Conservation (phyloP, 1,140 invertebrate species). For the Brachionus rubens region DNA sequence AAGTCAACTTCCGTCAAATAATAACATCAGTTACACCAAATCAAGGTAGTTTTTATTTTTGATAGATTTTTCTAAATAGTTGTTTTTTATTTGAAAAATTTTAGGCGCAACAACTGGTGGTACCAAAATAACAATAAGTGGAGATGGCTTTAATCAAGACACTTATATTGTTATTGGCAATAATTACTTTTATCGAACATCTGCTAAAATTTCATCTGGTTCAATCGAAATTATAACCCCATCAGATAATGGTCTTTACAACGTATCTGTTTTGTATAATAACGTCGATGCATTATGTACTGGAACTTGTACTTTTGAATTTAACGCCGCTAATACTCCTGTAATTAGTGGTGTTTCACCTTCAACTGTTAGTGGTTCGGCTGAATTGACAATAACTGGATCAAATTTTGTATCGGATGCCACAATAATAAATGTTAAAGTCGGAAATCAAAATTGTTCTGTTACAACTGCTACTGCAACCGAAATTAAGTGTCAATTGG, state of each 20-base stretch:
- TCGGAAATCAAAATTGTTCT: slow-evolving; percentile 26
- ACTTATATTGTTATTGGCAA: slow-evolving; percentile 49
- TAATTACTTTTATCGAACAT: slow-evolving; percentile 45
- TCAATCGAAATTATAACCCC: slow-evolving; percentile 1
- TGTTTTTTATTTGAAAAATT: not conserved
- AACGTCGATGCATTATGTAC: not conserved
- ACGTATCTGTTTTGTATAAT: not conserved
- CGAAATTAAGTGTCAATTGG: not conserved
- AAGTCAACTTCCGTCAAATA: not conserved
- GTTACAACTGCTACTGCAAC: not conserved
- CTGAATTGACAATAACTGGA: not conserved
- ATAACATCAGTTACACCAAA: not conserved
- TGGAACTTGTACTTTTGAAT: slow-evolving; percentile 26
- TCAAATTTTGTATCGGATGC: not conserved
- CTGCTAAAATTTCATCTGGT: not conserved
- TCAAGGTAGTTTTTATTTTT: not conserved
- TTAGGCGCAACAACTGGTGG: slow-evolving; percentile 46
- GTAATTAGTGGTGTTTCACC: not conserved
- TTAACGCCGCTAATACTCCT: not conserved
- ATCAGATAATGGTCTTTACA: not conserved
- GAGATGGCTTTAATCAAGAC: slow-evolving; percentile 50
- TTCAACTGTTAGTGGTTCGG: not conserved
- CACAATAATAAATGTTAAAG: not conserved
- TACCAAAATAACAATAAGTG: slow-evolving; percentile 49
- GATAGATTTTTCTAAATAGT: no score